phyloP scores from a whole-genome alignment of 2,888 invertebrate species.

The Chloroclystis v-ata region DNA sequence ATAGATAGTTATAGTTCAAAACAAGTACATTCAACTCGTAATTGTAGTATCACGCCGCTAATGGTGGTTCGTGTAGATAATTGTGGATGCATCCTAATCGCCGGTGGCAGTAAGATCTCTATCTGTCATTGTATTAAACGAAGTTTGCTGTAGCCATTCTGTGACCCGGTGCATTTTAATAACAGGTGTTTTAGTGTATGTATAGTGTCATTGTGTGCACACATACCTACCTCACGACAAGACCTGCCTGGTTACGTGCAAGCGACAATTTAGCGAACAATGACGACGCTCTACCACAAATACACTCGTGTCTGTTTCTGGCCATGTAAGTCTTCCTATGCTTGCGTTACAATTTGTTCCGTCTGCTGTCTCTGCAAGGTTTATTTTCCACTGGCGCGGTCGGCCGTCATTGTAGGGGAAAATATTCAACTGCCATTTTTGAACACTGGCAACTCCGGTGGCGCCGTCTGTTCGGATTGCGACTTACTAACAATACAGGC shows the following conservation, averaged over 20 bases:
- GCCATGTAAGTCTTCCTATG: slow-evolving; percentile 58
- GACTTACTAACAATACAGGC: slow-evolving; percentile 65
- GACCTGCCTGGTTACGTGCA: slow-evolving; percentile 74
- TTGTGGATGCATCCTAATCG: slow-evolving; percentile 64
- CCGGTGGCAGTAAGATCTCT: slow-evolving; percentile 58
- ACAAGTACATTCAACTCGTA: slow-evolving; percentile 44
- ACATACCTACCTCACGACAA: slow-evolving; percentile 73
- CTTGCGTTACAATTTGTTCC: slow-evolving; percentile 35
- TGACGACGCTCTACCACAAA: slow-evolving; percentile 74
- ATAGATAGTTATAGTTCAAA: background rate
- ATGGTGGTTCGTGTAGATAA: slow-evolving; percentile 43
- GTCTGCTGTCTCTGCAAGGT: slow-evolving; percentile 36
- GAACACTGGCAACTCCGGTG: slow-evolving; percentile 74
- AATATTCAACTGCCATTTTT: slow-evolving; percentile 77
- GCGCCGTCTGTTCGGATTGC: slow-evolving; percentile 71
- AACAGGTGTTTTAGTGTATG: slow-evolving; percentile 77
- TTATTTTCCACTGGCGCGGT: slow-evolving; percentile 32
- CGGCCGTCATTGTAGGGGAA: slow-evolving; percentile 55
- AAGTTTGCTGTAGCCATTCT: slow-evolving; percentile 58
- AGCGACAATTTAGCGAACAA: slow-evolving; percentile 78
- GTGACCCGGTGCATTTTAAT: slow-evolving; percentile 71
- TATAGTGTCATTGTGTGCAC: slow-evolving; percentile 68
- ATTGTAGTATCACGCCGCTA: slow-evolving; percentile 52
- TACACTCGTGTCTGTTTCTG: slow-evolving; percentile 64
- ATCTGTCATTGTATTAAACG: slow-evolving; percentile 72